Percentiles rank a stretch among this genome's conserved stretches.
These are phyloP conservation scores for Caretta caretta DNA, from an alignment of 2,113 vertebrate species.

Conservation along the genomic window DNA sequence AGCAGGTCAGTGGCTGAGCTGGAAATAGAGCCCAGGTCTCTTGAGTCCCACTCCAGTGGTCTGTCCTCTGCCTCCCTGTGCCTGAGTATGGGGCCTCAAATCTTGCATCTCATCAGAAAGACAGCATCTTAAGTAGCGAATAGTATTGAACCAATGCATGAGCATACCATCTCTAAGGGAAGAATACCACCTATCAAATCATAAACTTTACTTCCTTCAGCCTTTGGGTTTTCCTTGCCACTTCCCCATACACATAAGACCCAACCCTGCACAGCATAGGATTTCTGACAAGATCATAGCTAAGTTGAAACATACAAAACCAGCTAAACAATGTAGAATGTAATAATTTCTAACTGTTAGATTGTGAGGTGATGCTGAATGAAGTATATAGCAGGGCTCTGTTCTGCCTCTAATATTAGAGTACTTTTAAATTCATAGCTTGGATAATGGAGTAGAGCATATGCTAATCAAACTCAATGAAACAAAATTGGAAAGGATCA, in stretches of 20 bases:
- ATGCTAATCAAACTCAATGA: not conserved
- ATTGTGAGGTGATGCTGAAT: slow-evolving; percentile 27
- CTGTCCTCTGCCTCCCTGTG: not conserved
- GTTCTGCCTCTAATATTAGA: not conserved
- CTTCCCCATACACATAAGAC: not conserved
- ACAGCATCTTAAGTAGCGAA: not conserved
- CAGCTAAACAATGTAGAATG: slow-evolving; percentile 1
- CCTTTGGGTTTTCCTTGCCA: slow-evolving; percentile 57
- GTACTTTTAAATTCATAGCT: not conserved
- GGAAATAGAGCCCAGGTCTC: not conserved
- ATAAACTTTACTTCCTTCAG: slow-evolving; percentile 30
- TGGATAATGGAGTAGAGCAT: not conserved
- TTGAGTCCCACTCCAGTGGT: not conserved
- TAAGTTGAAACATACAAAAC: not conserved
- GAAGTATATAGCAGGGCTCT: slow-evolving; percentile 26
- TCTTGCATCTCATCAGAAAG: not conserved
- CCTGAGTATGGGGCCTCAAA: not conserved
- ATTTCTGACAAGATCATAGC: slow-evolving; percentile 19
- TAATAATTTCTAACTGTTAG: slow-evolving; percentile 44
- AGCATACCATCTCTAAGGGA: not conserved
- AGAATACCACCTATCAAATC: slow-evolving; percentile 30
- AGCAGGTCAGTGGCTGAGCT: not conserved
- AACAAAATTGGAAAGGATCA: rapidly evolving
- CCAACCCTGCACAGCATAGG: not conserved
- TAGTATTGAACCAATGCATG: not conserved